Evolutionary conservation across 2,888 invertebrate species (phyloP).

Genomic region (Pterostichus madidus): DNA sequence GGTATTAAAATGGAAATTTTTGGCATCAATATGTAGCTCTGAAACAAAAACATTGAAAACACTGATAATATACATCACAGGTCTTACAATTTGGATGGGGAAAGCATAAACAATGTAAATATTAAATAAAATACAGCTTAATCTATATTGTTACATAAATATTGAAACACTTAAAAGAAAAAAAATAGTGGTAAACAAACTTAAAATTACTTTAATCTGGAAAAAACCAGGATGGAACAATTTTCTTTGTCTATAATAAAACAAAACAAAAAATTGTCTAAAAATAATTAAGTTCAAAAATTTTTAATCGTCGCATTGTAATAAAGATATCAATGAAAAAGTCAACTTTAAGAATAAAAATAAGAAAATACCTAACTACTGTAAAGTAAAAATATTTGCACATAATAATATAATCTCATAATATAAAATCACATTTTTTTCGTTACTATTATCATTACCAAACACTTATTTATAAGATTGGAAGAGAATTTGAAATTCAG

Average conservation of each 20-base stretch:
- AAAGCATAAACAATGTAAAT: conserved; percentile 42
- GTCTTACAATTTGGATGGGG: conserved; percentile 49
- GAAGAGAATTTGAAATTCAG: conserved; percentile 64
- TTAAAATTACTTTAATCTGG: conserved; percentile 28
- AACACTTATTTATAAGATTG: conserved; percentile 65
- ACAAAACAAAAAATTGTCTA: conserved; percentile 2
- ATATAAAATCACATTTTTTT: conserved; percentile 67
- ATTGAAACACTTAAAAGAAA: conserved; percentile 31
- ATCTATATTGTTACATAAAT: conserved; percentile 30
- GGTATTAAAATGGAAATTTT: conserved; percentile 59
- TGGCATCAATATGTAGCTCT: conserved; percentile 56
- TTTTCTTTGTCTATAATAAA: conserved; percentile 38
- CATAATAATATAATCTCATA: conserved; percentile 66
- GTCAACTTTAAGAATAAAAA: conserved; percentile 46
- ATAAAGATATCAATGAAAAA: not conserved
- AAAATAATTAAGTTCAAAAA: conserved; percentile 39
- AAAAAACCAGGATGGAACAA: conserved; percentile 29
- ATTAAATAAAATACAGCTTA: conserved; percentile 50
- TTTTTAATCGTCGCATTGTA: conserved; percentile 14
- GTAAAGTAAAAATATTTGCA: conserved; percentile 66
- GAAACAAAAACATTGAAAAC: conserved; percentile 57
- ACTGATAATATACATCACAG: conserved; percentile 55
- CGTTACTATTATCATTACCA: conserved; percentile 26
- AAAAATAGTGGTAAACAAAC: conserved; percentile 29
- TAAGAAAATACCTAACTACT: conserved; percentile 53